These are phyloP conservation scores for Unio delphinus DNA, from an alignment of 2,888 invertebrate genomes.

Conservation along the genomic window DNA sequence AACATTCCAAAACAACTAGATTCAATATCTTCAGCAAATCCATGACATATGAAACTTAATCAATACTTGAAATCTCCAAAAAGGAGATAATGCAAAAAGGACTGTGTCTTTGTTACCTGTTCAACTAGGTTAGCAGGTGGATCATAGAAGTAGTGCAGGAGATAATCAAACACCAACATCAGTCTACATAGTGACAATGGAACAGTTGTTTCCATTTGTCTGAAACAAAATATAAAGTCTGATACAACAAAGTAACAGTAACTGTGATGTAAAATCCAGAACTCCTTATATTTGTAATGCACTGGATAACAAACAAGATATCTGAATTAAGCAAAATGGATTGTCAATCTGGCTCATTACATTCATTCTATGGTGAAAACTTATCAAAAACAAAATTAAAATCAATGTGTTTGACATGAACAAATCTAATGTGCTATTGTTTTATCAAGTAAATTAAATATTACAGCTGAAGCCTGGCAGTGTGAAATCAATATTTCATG, in stretches of 20 bases:
- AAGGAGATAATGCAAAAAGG: background rate
- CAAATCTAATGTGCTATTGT: no score
- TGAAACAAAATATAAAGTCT: conserved; percentile 24
- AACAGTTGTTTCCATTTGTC: conserved; percentile 50
- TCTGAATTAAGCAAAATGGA: no score
- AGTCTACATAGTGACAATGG: conserved; percentile 77
- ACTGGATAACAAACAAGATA: no score
- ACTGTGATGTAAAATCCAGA: background rate
- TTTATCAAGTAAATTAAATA: no score
- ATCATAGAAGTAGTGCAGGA: conserved; percentile 95
- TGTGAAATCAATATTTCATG: no score
- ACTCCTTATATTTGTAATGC: background rate
- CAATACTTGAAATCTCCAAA: background rate
- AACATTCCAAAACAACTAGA: no score
- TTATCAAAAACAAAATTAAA: no score
- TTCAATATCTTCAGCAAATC: no score
- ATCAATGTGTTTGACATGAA: no score
- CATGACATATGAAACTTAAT: background rate
- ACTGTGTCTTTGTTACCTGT: conserved; percentile 51
- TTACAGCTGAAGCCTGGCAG: no score
- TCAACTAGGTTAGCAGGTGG: conserved; percentile 76
- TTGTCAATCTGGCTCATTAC: no score
- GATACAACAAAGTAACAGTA: background rate
- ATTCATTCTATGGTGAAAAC: no score
- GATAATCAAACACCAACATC: conserved; percentile 90